These are phyloP conservation scores for Anastatus disparis DNA, from an alignment of 1,140 invertebrate genomes.

Conservation along the genomic window DNA sequence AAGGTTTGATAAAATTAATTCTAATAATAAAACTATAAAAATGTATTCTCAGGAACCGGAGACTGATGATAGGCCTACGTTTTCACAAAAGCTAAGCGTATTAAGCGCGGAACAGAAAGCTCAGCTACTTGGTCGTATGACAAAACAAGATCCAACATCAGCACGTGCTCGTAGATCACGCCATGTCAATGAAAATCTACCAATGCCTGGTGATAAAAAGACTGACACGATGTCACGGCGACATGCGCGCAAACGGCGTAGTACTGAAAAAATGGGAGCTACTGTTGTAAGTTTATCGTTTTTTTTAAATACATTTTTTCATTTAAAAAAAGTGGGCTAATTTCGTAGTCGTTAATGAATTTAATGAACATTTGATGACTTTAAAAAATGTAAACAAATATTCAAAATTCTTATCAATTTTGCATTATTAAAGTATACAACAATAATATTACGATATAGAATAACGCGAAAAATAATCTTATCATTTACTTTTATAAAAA, in stretches of 20 bases:
- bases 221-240: conserved; percentile 56
- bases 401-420: too few relatives aligned
- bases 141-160: conserved; percentile 51
- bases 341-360: too few relatives aligned
- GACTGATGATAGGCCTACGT: conserved; percentile 54
- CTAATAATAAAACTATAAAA: too few relatives aligned
- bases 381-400: too few relatives aligned
- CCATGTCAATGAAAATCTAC: conserved; percentile 56
- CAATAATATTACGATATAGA: too few relatives aligned
- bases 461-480: too few relatives aligned
- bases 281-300: conserved; percentile 64
- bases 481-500: too few relatives aligned
- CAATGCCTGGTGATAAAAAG: conserved; percentile 56
- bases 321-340: too few relatives aligned
- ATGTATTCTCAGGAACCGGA: conserved; percentile 59
- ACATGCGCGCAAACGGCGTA: conserved; percentile 66
- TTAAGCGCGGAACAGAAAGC: conserved; percentile 61
- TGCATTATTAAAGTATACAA: too few relatives aligned
- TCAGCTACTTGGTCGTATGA: conserved; percentile 58
- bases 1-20: too few relatives aligned
- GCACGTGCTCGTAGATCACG: conserved; percentile 53
- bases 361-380: too few relatives aligned
- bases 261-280: conserved; percentile 67
- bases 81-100: conserved; percentile 60
- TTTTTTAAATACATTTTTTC: not conserved